Conservation (phyloP, 2,113 vertebrate genomes). For the Gasterosteus aculeatus region DNA sequence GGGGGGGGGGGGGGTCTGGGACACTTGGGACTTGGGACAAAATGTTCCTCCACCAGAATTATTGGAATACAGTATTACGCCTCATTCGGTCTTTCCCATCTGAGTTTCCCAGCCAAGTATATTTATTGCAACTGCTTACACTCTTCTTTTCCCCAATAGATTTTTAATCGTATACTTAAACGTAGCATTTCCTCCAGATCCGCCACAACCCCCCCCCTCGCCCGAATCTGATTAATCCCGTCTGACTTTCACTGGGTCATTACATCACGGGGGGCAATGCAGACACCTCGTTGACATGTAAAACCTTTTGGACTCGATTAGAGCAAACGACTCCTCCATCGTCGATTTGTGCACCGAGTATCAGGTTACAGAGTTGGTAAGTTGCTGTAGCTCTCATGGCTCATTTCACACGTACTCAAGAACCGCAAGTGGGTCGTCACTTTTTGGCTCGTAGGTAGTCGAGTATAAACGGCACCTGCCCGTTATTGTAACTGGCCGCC, state of each 20-base stretch:
- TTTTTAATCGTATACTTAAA: neutral
- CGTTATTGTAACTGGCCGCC: slow-evolving; percentile 4
- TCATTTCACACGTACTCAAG: slow-evolving; percentile 2
- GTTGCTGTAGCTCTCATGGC: slow-evolving; percentile 46
- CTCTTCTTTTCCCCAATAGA: neutral
- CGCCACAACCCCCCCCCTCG: neutral
- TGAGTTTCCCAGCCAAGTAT: neutral
- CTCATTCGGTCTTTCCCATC: neutral
- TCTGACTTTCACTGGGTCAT: neutral
- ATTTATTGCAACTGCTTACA: neutral
- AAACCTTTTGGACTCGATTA: neutral
- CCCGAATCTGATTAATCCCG: neutral
- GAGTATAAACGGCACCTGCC: slow-evolving; percentile 36
- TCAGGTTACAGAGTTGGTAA: slow-evolving; percentile 63
- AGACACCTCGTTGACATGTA: neutral
- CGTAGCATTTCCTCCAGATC: too few relatives aligned
- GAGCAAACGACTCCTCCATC: too few relatives aligned
- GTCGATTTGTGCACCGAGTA: neutral
- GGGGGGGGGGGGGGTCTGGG: neutral
- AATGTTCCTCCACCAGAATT: neutral
- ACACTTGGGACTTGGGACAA: too few relatives aligned
- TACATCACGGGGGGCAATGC: neutral
- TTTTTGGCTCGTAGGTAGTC: slow-evolving; percentile 24
- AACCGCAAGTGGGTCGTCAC: slow-evolving; percentile 17
- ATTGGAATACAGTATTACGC: too few relatives aligned